These are phyloP conservation scores for Charina bottae DNA, from an alignment of 2,113 vertebrate species.

Conservation along the genomic window DNA sequence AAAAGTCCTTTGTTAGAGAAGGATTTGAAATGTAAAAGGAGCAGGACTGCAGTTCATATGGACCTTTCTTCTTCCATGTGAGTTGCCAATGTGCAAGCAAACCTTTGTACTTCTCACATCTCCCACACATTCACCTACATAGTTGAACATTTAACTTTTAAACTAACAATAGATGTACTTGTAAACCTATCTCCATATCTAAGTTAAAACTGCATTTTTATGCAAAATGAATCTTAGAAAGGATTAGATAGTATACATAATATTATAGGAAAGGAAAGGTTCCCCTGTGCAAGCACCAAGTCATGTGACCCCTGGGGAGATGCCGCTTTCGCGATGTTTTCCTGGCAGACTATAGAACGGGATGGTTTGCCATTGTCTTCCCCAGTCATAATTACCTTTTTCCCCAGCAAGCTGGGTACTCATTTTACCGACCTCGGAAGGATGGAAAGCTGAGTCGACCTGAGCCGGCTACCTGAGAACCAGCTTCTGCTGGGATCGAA, in stretches of 20 bases:
- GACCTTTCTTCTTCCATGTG: conserved; percentile 65
- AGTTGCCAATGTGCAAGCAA: conserved; percentile 75
- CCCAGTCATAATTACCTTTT: too few relatives aligned
- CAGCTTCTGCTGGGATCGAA: too few relatives aligned
- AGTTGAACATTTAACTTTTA: conserved; percentile 78
- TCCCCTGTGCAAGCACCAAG: too few relatives aligned
- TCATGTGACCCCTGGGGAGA: too few relatives aligned
- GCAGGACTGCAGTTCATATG: conserved; percentile 74
- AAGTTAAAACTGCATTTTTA: conserved; percentile 74
- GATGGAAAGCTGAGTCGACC: too few relatives aligned
- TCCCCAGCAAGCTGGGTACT: too few relatives aligned
- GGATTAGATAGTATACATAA: conserved; percentile 38
- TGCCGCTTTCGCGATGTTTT: too few relatives aligned
- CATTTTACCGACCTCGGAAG: too few relatives aligned
- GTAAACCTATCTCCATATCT: conserved; percentile 79
- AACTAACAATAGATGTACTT: conserved; percentile 80
- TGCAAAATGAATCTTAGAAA: conserved; percentile 53
- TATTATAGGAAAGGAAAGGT: too few relatives aligned
- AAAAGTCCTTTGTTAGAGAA: conserved; percentile 66
- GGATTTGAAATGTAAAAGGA: conserved; percentile 72
- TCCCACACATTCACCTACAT: conserved; percentile 79
- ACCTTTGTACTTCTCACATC: conserved; percentile 78
- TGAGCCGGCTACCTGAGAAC: too few relatives aligned
- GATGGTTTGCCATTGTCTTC: too few relatives aligned
- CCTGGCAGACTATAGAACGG: too few relatives aligned